Conservation (phyloP, 2,113 vertebrate genomes). For the Euleptes europaea region DNA sequence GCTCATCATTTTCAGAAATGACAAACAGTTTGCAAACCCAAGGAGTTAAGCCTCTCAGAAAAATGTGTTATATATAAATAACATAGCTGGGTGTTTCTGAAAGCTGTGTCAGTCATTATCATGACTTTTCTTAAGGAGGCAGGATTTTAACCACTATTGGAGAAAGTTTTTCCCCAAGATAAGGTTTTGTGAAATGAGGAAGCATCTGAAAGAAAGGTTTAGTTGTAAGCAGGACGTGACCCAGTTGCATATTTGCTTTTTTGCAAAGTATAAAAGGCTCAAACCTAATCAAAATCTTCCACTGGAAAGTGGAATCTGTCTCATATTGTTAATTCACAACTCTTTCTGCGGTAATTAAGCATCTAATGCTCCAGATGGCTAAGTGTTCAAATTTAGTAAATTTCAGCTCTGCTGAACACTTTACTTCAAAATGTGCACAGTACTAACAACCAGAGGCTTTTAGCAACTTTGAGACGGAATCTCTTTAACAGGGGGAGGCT, state of each 20-base stretch:
- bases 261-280: constrained; percentile 47
- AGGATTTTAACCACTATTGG: constrained; percentile 24
- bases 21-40: constrained; percentile 34
- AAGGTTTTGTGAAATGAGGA: constrained; percentile 32
- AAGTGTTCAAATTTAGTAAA: constrained; percentile 74
- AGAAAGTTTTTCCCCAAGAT: constrained; percentile 38
- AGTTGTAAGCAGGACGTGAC: constrained; percentile 25
- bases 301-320: constrained; percentile 59
- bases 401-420: constrained; percentile 62
- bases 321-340: constrained; percentile 67
- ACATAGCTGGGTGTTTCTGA: constrained; percentile 37
- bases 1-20: constrained; percentile 21
- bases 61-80: constrained; percentile 15
- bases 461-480: constrained; percentile 37
- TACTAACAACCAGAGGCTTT: constrained; percentile 50
- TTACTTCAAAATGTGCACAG: constrained; percentile 67
- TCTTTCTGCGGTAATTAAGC: constrained; percentile 73
- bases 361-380: constrained; percentile 74
- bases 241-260: background rate
- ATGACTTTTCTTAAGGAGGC: constrained; percentile 31
- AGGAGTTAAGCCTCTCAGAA: background rate
- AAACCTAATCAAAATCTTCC: constrained; percentile 53
- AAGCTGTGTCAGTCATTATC: constrained; percentile 13
- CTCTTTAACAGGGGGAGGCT: constrained; percentile 34
- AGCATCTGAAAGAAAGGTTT: constrained; percentile 39